Evolutionary conservation across 2,113 vertebrate genomes (phyloP).

Genomic region (Poeciliopsis retropinna): DNA sequence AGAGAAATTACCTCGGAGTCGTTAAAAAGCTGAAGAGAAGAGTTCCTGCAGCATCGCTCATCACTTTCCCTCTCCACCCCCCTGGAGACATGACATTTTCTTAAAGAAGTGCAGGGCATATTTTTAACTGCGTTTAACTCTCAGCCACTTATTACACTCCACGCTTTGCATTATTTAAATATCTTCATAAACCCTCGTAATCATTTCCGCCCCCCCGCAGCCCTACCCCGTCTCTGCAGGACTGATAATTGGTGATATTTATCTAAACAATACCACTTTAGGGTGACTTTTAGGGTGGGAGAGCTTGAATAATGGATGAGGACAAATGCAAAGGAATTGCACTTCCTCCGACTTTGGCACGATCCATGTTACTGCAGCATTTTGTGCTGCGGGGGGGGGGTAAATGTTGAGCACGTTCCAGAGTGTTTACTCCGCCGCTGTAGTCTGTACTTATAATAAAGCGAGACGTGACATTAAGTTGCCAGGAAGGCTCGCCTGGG

Average conservation of each 20-base stretch:
- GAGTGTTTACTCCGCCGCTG: conserved; percentile 53
- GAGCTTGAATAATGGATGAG: conserved; percentile 80
- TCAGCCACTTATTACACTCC: conserved; percentile 61
- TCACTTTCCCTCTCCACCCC: conserved; percentile 17
- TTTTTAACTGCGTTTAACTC: conserved; percentile 74
- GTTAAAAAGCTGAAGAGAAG: conserved; percentile 69
- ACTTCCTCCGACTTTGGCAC: conserved; percentile 65
- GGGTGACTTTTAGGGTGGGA: conserved; percentile 58
- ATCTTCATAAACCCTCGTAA: conserved; percentile 62
- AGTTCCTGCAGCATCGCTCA: conserved; percentile 49
- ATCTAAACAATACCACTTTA: conserved; percentile 74
- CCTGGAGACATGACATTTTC: conserved; percentile 59
- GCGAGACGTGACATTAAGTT: conserved; percentile 64
- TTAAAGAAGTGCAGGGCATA: conserved; percentile 55
- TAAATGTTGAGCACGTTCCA: conserved; percentile 30
- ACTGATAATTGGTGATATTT: conserved; percentile 79
- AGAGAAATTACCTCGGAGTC: conserved; percentile 59
- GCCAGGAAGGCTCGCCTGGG: conserved; percentile 58
- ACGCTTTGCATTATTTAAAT: conserved; percentile 69
- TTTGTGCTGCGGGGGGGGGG: conserved; percentile 49
- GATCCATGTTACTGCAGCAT: conserved; percentile 44
- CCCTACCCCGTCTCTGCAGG: conserved; percentile 58
- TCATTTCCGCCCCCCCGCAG: conserved; percentile 47
- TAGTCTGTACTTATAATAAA: conserved; percentile 50
- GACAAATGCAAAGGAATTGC: conserved; percentile 73